Conservation (phyloP, 1,140 invertebrate species). For the Nasonia giraulti region DNA sequence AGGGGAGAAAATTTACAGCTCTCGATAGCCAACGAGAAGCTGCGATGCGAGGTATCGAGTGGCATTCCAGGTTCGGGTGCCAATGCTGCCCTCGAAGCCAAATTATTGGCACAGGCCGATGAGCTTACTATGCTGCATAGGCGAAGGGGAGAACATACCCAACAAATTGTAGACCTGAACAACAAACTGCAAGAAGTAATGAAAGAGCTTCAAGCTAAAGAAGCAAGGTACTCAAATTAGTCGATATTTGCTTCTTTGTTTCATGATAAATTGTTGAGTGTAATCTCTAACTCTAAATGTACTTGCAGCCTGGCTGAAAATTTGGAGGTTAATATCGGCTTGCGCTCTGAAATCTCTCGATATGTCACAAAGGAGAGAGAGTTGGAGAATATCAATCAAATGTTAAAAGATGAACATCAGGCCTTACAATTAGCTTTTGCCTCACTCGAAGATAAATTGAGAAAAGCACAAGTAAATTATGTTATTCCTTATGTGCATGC, state of each 20-base stretch:
- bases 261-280: background rate
- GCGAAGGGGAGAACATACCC: conserved; percentile 92
- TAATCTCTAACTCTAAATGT: conserved; percentile 33
- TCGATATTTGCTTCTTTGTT: background rate
- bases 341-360: conserved; percentile 82
- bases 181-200: conserved; percentile 90
- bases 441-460: conserved; percentile 91
- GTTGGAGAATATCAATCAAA: conserved; percentile 88
- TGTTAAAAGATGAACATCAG: conserved; percentile 95
- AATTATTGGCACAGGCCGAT: conserved; percentile 90
- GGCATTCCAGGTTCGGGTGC: conserved; percentile 66
- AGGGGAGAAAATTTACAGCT: conserved; percentile 89
- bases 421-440: conserved; percentile 93
- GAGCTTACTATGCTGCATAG: conserved; percentile 93
- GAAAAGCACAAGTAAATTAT: conserved; percentile 83
- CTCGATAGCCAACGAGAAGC: conserved; percentile 87
- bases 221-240: conserved; percentile 79
- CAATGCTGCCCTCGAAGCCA: conserved; percentile 84
- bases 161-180: conserved; percentile 94
- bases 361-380: conserved; percentile 79
- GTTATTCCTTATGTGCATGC: background rate
- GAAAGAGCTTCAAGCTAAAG: conserved; percentile 83
- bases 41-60: conserved; percentile 78
- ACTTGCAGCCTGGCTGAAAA: conserved; percentile 83
- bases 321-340: conserved; percentile 78